A percentile compares a stretch with the other conserved stretches of the same genome.
These are phyloP conservation scores for Euglossa dilemma DNA, from an alignment of 1,140 invertebrate genomes.

Conservation along the genomic window DNA sequence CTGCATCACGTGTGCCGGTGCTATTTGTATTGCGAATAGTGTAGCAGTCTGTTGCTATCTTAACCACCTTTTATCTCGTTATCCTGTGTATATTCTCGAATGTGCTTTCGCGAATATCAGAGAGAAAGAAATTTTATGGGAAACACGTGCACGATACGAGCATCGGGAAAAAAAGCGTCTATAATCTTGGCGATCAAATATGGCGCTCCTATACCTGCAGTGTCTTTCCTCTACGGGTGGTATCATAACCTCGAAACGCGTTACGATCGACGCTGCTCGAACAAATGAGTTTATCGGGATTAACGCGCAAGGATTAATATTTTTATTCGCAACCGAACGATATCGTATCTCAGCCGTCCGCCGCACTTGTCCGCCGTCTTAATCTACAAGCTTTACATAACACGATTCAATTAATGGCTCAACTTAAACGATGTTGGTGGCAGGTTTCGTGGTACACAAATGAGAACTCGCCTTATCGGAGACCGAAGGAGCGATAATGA, in stretches of 20 bases:
- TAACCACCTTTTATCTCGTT: too few relatives aligned
- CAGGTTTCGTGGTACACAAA: neutral
- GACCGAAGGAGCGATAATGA: constrained; percentile 5
- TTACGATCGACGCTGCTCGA: constrained; percentile 4
- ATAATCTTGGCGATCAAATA: neutral
- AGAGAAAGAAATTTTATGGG: too few relatives aligned
- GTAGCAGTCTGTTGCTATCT: too few relatives aligned
- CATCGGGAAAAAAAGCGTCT: too few relatives aligned
- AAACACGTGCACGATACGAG: too few relatives aligned
- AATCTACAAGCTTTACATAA: constrained; percentile 26
- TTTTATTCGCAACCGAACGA: neutral
- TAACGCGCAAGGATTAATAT: constrained; percentile 19
- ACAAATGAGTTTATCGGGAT: constrained; percentile 15
- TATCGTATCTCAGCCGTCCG: neutral
- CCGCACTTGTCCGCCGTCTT: neutral
- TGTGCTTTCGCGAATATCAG: too few relatives aligned
- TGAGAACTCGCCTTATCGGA: neutral
- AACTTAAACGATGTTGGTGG: neutral
- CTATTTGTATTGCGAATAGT: too few relatives aligned
- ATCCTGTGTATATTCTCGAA: too few relatives aligned
- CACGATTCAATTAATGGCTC: neutral
- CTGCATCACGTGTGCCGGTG: neutral
- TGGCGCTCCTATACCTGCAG: neutral
- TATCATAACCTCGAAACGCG: constrained; percentile 6
- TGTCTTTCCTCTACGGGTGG: neutral